These are phyloP conservation scores for Lobophora halterata DNA, from an alignment of 2,888 invertebrate species.

Conservation along the genomic window DNA sequence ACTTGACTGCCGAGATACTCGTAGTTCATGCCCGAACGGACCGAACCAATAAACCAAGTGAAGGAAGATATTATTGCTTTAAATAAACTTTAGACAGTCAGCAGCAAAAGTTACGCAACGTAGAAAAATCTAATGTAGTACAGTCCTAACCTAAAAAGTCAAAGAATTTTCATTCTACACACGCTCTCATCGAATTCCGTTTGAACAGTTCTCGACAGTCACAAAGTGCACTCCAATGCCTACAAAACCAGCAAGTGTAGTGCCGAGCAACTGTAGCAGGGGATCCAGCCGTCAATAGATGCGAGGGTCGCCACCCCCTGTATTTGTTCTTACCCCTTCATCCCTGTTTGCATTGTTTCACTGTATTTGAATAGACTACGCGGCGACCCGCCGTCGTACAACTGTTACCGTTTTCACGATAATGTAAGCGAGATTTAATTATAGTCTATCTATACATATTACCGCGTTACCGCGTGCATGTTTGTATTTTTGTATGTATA, in stretches of 20 bases:
- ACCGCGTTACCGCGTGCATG: conserved; percentile 15
- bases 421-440: conserved; percentile 71
- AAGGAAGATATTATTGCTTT: conserved; percentile 21
- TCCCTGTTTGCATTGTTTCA: conserved; percentile 71
- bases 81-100: conserved; percentile 4
- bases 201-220: conserved; percentile 40
- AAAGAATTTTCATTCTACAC: conserved; percentile 19
- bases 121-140: conserved; percentile 10
- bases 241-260: conserved; percentile 48
- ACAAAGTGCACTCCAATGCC: conserved; percentile 56
- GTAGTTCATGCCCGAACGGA: conserved; percentile 25
- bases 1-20: conserved; percentile 25
- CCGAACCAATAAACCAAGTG: conserved; percentile 22
- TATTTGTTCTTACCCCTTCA: conserved; percentile 67
- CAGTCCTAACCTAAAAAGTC: conserved; percentile 16
- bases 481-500: conserved; percentile 24
- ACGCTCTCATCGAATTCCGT: conserved; percentile 30
- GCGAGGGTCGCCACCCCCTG: conserved; percentile 60
- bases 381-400: conserved; percentile 56
- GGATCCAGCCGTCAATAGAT: conserved; percentile 54
- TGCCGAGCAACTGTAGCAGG: conserved; percentile 58
- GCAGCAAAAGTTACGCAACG: no score
- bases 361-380: conserved; percentile 68
- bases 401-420: conserved; percentile 73
- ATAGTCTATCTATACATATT: conserved; percentile 48